A percentile compares a stretch with the other conserved stretches of the same genome.
phyloP scores from a whole-genome alignment of 2,797 vertebrate genomes.

The Pampus argenteus region DNA sequence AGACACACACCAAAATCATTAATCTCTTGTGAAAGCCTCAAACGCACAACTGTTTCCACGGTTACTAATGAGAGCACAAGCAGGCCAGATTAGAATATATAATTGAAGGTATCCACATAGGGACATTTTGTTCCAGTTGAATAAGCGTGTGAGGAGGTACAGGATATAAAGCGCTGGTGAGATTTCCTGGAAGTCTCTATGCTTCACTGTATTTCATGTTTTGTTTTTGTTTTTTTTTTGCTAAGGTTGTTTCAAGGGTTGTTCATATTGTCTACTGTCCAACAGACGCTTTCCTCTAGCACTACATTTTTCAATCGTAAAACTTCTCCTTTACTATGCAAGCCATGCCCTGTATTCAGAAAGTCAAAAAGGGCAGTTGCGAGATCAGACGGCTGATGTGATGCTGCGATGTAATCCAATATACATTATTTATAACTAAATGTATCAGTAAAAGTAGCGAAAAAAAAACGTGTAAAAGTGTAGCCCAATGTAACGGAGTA shows the following conservation, averaged over 20 bases:
- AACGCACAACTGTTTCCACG: constrained; percentile 56
- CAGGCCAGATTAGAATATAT: constrained; percentile 57
- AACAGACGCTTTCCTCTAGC: no score
- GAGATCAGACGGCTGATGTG: no score
- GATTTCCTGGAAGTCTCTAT: constrained; percentile 9
- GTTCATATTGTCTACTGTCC: no score
- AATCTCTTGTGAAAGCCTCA: constrained; percentile 23
- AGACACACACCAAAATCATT: constrained; percentile 16
- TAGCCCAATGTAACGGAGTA: no score
- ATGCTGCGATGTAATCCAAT: no score
- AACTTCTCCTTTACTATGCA: no score
- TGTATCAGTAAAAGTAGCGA: no score
- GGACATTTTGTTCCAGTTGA: constrained; percentile 52
- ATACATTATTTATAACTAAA: no score
- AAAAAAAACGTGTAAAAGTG: no score
- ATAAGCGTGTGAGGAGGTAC: constrained; percentile 7
- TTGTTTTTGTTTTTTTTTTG: background rate
- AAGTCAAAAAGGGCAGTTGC: no score
- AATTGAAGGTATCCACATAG: constrained; percentile 50
- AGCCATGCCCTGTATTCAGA: no score
- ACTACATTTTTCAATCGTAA: no score
- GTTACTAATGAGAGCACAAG: constrained; percentile 62
- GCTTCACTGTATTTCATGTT: background rate
- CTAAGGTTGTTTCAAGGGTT: background rate
- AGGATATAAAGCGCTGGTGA: background rate